Conservation (phyloP, 2,888 invertebrate species). For the Parnassius mnemosyne region DNA sequence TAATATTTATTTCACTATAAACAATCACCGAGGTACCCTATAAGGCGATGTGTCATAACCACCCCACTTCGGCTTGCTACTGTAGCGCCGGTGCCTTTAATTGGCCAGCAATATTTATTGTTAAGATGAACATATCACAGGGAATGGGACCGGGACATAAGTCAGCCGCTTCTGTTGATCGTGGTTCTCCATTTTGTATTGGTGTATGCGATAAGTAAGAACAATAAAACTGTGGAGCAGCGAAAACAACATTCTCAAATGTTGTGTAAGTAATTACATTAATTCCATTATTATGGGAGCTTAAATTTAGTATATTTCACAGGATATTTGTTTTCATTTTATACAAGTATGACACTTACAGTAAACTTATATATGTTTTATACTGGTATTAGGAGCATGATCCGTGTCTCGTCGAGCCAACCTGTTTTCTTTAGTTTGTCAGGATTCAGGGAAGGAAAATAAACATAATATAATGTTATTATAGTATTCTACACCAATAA, state of each 20-base stretch:
- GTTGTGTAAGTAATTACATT: neutral
- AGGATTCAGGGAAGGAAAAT: too few relatives aligned
- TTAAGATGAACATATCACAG: slow-evolving; percentile 76
- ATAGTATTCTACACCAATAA: too few relatives aligned
- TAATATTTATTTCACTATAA: slow-evolving; percentile 15
- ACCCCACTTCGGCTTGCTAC: slow-evolving; percentile 29
- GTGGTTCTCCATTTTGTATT: slow-evolving; percentile 77
- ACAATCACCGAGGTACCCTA: slow-evolving; percentile 14
- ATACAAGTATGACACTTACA: too few relatives aligned
- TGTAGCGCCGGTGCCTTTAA: slow-evolving; percentile 56
- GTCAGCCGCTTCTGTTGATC: slow-evolving; percentile 71
- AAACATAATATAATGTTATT: too few relatives aligned
- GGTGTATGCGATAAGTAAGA: slow-evolving; percentile 69
- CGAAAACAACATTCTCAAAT: neutral
- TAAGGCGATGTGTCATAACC: slow-evolving; percentile 27
- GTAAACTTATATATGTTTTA: too few relatives aligned
- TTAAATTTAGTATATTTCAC: too few relatives aligned
- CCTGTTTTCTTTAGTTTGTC: too few relatives aligned
- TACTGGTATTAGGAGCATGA: too few relatives aligned
- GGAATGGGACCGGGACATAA: slow-evolving; percentile 64
- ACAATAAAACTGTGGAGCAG: slow-evolving; percentile 42
- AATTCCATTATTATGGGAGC: too few relatives aligned
- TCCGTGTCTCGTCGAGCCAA: too few relatives aligned
- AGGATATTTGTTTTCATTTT: too few relatives aligned
- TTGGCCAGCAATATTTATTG: slow-evolving; percentile 77